Conservation (phyloP, 2,888 invertebrate species). For the Cryptocheilus praepositus region DNA sequence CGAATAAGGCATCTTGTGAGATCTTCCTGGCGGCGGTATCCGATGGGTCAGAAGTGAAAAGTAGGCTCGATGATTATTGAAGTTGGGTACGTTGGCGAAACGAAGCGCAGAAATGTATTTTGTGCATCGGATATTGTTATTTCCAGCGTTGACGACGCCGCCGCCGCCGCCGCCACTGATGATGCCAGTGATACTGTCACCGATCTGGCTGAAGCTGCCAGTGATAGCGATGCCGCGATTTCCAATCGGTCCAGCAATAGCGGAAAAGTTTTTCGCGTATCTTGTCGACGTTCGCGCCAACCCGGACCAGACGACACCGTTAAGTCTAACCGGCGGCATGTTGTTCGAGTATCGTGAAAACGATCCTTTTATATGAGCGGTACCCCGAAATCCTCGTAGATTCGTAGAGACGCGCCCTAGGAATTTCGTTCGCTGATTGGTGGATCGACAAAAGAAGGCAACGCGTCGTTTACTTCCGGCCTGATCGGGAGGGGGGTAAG, state of each 20-base stretch:
- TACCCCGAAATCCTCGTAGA: not conserved
- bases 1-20: conserved; percentile 64
- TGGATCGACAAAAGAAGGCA: conserved; percentile 9
- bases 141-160: not conserved
- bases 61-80: conserved; percentile 9
- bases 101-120: conserved; percentile 7
- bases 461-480: conserved; percentile 33
- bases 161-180: not conserved
- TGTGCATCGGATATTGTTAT: conserved; percentile 16
- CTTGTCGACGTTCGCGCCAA: conserved; percentile 18
- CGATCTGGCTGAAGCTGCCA: too few species aligned
- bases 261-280: conserved; percentile 27
- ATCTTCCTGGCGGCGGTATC: conserved; percentile 1
- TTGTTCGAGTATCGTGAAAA: conserved; percentile 2
- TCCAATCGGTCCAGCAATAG: not conserved
- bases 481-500: conserved; percentile 26
- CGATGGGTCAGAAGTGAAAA: conserved; percentile 26
- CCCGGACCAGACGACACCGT: conserved; percentile 36
- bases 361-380: conserved; percentile 42
- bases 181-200: too few species aligned
- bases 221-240: too few species aligned
- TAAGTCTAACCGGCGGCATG: conserved; percentile 40
- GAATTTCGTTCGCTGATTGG: conserved; percentile 33
- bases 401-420: conserved; percentile 23
- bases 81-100: conserved; percentile 7